These are phyloP conservation scores for Rhinophrynus dorsalis DNA, from an alignment of 2,797 vertebrate species.

Conservation along the genomic window DNA sequence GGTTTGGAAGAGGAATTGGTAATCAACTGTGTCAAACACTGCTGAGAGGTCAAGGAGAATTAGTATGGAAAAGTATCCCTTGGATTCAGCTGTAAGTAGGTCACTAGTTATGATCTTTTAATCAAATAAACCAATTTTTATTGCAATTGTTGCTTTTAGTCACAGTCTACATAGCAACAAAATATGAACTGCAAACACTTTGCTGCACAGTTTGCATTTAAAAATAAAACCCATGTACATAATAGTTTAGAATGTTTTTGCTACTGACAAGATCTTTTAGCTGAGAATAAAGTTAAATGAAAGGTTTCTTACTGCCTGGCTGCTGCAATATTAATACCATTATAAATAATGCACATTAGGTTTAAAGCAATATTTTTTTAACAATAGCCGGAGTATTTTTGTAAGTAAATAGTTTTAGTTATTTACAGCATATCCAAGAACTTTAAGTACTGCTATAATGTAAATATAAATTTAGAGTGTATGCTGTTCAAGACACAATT, in stretches of 20 bases:
- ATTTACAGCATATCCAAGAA: constrained; percentile 41
- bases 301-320: constrained; percentile 33
- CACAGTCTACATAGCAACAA: not conserved
- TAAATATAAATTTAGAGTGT: not conserved
- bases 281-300: constrained; percentile 45
- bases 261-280: constrained; percentile 36
- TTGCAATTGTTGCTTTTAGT: not conserved
- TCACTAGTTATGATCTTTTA: too few relatives aligned
- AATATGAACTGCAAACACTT: not conserved
- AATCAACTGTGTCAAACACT: too few relatives aligned
- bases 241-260: constrained; percentile 4
- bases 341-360: constrained; percentile 22
- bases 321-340: constrained; percentile 8
- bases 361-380: constrained; percentile 28
- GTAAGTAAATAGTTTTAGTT: constrained; percentile 28
- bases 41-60: too few relatives aligned
- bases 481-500: not conserved
- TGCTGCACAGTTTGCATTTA: constrained; percentile 18
- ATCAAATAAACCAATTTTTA: not conserved
- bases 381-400: constrained; percentile 21
- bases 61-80: too few relatives aligned
- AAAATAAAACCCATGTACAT: not conserved
- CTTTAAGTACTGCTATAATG: constrained; percentile 17
- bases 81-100: too few relatives aligned
- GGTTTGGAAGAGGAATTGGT: too few relatives aligned